These are phyloP conservation scores for Sclerodermus sp. DNA, from an alignment of 2,888 invertebrate genomes.

Conservation along the genomic window DNA sequence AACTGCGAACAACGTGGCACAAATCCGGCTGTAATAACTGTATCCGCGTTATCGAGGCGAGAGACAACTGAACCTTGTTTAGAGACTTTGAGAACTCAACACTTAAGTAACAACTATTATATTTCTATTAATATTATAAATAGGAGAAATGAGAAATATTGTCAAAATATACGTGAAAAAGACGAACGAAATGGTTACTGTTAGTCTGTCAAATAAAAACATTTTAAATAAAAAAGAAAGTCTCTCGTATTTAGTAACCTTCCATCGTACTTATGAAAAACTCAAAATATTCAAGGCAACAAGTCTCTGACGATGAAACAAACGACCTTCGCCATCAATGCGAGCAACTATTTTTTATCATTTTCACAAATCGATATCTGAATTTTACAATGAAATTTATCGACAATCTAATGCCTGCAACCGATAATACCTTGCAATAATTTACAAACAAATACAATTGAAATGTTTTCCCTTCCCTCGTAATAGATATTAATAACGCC, in stretches of 20 bases:
- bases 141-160: too few species aligned
- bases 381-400: neutral
- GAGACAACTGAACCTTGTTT: too few species aligned
- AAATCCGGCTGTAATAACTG: conserved; percentile 39
- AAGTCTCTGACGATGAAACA: conserved; percentile 53
- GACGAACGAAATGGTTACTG: too few species aligned
- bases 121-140: too few species aligned
- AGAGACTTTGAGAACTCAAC: too few species aligned
- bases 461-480: too few species aligned
- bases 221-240: conserved; percentile 2
- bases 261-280: too few species aligned
- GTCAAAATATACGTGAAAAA: too few species aligned
- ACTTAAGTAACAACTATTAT: too few species aligned
- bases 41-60: neutral
- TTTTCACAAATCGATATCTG: neutral
- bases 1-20: conserved; percentile 53
- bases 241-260: conserved; percentile 1
- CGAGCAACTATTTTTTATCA: conserved; percentile 35
- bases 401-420: too few species aligned
- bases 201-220: conserved; percentile 5
- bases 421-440: too few species aligned
- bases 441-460: too few species aligned
- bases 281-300: conserved; percentile 50
- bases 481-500: conserved; percentile 23
- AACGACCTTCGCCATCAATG: conserved; percentile 56